phyloP scores from a whole-genome alignment of 2,113 vertebrate species.

The Actinemys pallida region DNA sequence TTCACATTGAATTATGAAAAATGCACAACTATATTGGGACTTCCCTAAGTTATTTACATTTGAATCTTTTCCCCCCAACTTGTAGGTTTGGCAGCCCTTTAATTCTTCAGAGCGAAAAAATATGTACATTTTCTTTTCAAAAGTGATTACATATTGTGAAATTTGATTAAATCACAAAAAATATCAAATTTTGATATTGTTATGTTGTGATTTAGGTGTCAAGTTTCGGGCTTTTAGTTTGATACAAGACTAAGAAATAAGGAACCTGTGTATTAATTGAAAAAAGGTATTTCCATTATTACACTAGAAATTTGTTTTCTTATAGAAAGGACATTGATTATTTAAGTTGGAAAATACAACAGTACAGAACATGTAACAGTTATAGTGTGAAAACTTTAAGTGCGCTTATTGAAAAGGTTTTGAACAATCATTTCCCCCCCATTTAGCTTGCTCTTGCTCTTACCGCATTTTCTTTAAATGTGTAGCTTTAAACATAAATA shows the following conservation, averaged over 20 bases:
- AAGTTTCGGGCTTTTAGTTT: slow-evolving; percentile 56
- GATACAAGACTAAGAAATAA: slow-evolving; percentile 53
- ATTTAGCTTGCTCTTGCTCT: slow-evolving; percentile 2
- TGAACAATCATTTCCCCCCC: background rate
- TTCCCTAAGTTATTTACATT: slow-evolving; percentile 77
- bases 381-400: slow-evolving; percentile 18
- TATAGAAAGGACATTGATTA: slow-evolving; percentile 25
- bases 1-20: slow-evolving; percentile 77
- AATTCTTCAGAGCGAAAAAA: slow-evolving; percentile 71
- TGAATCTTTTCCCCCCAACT: slow-evolving; percentile 59
- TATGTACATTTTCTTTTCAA: slow-evolving; percentile 61
- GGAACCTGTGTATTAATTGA: background rate
- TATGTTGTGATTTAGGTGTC: slow-evolving; percentile 48
- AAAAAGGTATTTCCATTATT: slow-evolving; percentile 24
- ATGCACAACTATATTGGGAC: slow-evolving; percentile 75
- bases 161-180: slow-evolving; percentile 63
- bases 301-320: slow-evolving; percentile 31
- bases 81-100: slow-evolving; percentile 75
- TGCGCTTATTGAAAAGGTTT: background rate
- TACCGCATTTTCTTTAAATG: background rate
- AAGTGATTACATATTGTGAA: slow-evolving; percentile 74
- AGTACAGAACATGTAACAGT: slow-evolving; percentile 3
- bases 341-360: slow-evolving; percentile 23
- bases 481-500: background rate
- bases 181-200: slow-evolving; percentile 60